A percentile compares a stretch with the other conserved stretches of the same genome.
Evolutionary conservation across 1,140 invertebrate species (phyloP).

Genomic region (Vanessa atalanta): DNA sequence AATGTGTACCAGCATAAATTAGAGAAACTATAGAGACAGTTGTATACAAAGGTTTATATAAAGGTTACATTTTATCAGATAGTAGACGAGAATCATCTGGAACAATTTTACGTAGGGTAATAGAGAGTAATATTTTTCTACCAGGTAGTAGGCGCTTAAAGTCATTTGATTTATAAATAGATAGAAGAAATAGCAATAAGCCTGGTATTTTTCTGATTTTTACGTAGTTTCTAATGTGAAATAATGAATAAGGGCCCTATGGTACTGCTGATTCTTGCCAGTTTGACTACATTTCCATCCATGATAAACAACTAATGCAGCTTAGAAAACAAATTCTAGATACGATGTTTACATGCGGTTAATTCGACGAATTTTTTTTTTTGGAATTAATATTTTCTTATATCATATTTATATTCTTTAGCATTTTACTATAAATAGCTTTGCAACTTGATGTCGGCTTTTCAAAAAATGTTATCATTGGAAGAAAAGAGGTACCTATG

Average conservation of each 20-base stretch:
- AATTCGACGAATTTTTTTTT: constrained; percentile 59
- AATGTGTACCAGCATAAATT: constrained; percentile 71
- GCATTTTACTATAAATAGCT: constrained; percentile 74
- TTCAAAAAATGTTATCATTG: constrained; percentile 77
- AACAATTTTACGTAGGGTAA: constrained; percentile 75
- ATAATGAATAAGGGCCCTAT: constrained; percentile 53
- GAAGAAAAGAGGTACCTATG: constrained; percentile 76
- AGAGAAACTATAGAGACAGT: constrained; percentile 64
- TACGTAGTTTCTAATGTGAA: constrained; percentile 66
- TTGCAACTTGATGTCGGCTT: constrained; percentile 78
- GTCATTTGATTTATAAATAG: constrained; percentile 71
- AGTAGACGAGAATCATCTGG: constrained; percentile 59
- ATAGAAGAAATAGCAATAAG: constrained; percentile 68
- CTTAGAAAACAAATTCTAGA: constrained; percentile 61
- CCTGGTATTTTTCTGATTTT: constrained; percentile 69
- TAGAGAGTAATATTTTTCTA: constrained; percentile 77
- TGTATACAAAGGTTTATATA: constrained; percentile 65
- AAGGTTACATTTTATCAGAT: constrained; percentile 56
- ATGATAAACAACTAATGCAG: constrained; percentile 66
- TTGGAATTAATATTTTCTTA: constrained; percentile 72
- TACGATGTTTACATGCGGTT: constrained; percentile 56
- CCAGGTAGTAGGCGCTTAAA: constrained; percentile 75
- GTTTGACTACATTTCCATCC: constrained; percentile 76
- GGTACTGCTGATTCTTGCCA: constrained; percentile 74
- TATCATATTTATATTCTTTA: constrained; percentile 74